These are phyloP conservation scores for Campopleginae sp. DNA, from an alignment of 2,888 invertebrate species.

Conservation along the genomic window DNA sequence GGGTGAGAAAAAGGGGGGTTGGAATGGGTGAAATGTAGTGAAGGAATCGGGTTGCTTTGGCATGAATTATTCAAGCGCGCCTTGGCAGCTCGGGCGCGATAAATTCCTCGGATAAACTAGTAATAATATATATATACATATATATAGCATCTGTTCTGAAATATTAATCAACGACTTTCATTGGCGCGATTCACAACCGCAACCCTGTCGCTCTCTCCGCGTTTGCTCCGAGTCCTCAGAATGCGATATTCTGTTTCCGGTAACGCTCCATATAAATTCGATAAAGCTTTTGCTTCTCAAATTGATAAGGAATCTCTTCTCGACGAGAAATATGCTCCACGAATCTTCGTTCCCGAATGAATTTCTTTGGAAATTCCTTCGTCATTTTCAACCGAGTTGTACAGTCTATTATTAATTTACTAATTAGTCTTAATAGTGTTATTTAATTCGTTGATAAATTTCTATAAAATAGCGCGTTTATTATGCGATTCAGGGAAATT, in stretches of 20 bases:
- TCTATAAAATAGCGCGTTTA: too few species aligned
- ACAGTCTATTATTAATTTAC: neutral
- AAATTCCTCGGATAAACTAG: conserved; percentile 57
- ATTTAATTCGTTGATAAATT: neutral
- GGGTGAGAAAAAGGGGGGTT: neutral
- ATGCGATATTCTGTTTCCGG: conserved; percentile 30
- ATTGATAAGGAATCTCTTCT: conserved; percentile 25
- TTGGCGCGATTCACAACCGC: conserved; percentile 64
- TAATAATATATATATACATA: neutral
- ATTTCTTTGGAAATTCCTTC: neutral
- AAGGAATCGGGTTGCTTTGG: conserved; percentile 45
- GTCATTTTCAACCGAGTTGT: neutral
- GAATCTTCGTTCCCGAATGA: neutral
- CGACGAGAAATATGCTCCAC: neutral
- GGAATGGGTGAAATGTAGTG: conserved; percentile 10
- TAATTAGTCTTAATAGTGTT: neutral
- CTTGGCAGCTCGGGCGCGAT: conserved; percentile 33
- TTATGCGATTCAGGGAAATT: too few species aligned
- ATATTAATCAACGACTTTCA: conserved; percentile 67
- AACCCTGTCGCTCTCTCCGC: conserved; percentile 5
- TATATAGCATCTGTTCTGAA: conserved; percentile 57
- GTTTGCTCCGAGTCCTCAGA: neutral
- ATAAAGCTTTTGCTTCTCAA: conserved; percentile 52
- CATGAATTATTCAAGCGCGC: conserved; percentile 64
- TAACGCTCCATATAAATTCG: conserved; percentile 52